These are phyloP conservation scores for Ametastegia equiseti DNA, from an alignment of 2,888 invertebrate species.

Conservation along the genomic window DNA sequence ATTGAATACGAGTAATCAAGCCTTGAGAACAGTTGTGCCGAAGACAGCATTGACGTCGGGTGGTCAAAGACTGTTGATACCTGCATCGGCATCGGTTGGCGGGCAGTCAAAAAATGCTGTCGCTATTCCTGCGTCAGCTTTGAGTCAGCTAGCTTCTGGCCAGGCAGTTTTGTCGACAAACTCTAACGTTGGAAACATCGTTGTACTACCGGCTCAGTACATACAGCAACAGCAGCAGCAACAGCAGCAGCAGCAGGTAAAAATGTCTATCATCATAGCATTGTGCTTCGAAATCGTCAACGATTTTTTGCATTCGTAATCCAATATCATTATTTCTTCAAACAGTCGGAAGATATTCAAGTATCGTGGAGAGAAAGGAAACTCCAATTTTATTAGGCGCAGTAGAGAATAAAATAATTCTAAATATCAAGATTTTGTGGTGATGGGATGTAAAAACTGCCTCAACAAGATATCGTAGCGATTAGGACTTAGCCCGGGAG, in stretches of 20 bases:
- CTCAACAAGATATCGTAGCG: too few species aligned
- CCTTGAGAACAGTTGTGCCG: constrained; percentile 73
- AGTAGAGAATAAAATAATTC: too few species aligned
- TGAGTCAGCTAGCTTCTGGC: constrained; percentile 74
- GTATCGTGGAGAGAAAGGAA: too few species aligned
- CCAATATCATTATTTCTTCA: too few species aligned
- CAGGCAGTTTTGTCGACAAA: constrained; percentile 72
- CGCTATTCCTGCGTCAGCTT: constrained; percentile 74
- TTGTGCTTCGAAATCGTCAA: too few species aligned
- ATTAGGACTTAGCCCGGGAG: background rate
- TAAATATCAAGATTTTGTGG: background rate
- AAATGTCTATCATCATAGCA: background rate
- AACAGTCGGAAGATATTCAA: too few species aligned
- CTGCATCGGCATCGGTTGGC: constrained; percentile 69
- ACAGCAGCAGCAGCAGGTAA: constrained; percentile 75
- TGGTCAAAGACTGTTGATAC: constrained; percentile 74
- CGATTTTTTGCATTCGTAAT: background rate
- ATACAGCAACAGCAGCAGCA: constrained; percentile 78
- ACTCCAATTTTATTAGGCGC: too few species aligned
- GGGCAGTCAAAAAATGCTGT: constrained; percentile 69
- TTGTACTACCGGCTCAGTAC: constrained; percentile 80
- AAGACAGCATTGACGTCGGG: constrained; percentile 69
- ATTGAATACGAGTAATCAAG: constrained; percentile 68
- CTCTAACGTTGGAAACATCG: constrained; percentile 77
- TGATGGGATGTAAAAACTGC: too few species aligned